Conservation (phyloP, 2,797 vertebrate genomes). For the Liasis olivaceus region DNA sequence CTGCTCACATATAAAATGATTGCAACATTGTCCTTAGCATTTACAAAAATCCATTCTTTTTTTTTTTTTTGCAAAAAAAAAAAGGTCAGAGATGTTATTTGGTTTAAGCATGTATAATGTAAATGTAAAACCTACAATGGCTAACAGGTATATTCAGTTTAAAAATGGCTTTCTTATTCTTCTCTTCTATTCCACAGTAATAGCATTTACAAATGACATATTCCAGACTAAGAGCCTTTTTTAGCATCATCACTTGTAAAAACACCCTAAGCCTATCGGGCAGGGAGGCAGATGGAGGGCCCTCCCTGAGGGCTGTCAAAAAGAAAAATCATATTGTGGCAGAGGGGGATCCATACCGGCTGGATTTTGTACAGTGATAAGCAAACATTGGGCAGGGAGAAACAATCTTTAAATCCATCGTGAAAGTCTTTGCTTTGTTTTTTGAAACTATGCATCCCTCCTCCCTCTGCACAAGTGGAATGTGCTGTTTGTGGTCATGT, state of each 20-base stretch:
- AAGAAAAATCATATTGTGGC: conserved; percentile 19
- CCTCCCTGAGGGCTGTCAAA: conserved; percentile 23
- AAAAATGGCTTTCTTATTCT: conserved; percentile 2
- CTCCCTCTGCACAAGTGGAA: background rate
- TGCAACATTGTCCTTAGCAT: background rate
- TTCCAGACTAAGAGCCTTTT: conserved; percentile 24
- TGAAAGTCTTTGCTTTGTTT: conserved; percentile 1
- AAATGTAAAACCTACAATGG: background rate
- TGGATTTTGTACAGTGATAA: conserved; percentile 14
- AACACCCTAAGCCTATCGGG: conserved; percentile 9
- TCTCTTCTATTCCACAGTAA: background rate
- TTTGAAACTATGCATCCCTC: background rate
- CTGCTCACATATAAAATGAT: background rate
- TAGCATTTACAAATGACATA: conserved; percentile 26
- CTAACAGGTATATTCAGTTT: background rate
- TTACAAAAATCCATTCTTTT: background rate
- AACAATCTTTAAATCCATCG: conserved; percentile 23
- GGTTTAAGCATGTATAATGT: background rate
- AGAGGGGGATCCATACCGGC: background rate
- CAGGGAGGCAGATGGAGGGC: conserved; percentile 16
- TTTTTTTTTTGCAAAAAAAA: background rate
- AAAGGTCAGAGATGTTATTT: background rate
- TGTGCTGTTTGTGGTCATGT: conserved; percentile 36
- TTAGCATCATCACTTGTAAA: conserved; percentile 30
- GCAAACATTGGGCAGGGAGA: conserved; percentile 16